These are phyloP conservation scores for Penaeus vannamei DNA, from an alignment of 1,140 invertebrate species.

Conservation along the genomic window DNA sequence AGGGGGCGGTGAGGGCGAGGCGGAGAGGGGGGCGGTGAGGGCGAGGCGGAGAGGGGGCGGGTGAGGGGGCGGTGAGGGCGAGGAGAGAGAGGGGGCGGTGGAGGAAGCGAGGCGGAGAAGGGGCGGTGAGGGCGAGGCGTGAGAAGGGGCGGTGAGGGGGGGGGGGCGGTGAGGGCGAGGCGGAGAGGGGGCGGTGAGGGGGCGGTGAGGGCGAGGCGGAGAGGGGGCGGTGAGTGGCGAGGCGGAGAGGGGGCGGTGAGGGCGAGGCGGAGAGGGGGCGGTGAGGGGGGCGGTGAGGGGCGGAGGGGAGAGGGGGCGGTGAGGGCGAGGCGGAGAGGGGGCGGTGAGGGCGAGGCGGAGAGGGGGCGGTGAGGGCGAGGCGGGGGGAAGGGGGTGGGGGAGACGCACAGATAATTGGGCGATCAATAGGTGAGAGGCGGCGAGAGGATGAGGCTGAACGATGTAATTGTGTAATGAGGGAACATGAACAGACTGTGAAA, in stretches of 20 bases:
- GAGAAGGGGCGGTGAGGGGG: slow-evolving; percentile 70
- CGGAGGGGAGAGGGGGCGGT: slow-evolving; percentile 63
- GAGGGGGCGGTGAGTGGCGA: not conserved
- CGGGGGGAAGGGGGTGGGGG: too few species aligned
- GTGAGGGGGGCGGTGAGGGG: slow-evolving; percentile 64
- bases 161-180: not conserved
- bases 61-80: slow-evolving; percentile 2
- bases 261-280: slow-evolving; percentile 68
- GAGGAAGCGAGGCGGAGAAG: slow-evolving; percentile 70
- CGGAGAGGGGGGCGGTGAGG: slow-evolving; percentile 1
- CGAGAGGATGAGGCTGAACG: too few species aligned
- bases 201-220: slow-evolving; percentile 73
- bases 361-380: not conserved
- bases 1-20: slow-evolving; percentile 72
- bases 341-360: slow-evolving; percentile 72
- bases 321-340: not conserved
- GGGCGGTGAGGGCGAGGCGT: not conserved
- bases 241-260: slow-evolving; percentile 70
- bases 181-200: slow-evolving; percentile 79
- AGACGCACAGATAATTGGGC: too few species aligned
- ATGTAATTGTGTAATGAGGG: too few species aligned
- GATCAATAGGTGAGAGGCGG: too few species aligned
- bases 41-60: slow-evolving; percentile 69
- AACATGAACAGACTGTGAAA: too few species aligned
- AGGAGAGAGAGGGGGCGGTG: not conserved